Percentiles rank a stretch among this genome's conserved stretches.
phyloP scores from a whole-genome alignment of 2,888 invertebrate genomes.

The Falcaria lacertinaria region DNA sequence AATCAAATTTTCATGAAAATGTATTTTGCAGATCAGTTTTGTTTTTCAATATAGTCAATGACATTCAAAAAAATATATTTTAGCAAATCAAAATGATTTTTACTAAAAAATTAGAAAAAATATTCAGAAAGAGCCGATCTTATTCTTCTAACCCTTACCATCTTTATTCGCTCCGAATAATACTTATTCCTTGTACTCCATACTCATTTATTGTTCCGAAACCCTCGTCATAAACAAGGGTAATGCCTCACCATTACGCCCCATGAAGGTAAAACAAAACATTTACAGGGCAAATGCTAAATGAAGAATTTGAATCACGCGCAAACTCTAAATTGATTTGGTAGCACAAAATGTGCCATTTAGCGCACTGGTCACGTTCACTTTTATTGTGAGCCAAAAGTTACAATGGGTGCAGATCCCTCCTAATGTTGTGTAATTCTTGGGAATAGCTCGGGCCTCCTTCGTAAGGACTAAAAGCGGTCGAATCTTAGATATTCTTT shows the following conservation, averaged over 20 bases:
- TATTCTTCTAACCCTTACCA: no score
- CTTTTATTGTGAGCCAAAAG: slow-evolving; percentile 69
- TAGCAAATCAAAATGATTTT: no score
- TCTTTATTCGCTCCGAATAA: no score
- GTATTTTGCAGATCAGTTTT: no score
- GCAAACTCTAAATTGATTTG: slow-evolving; percentile 61
- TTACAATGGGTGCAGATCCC: slow-evolving; percentile 56
- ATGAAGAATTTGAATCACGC: slow-evolving; percentile 57
- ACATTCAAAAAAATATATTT: no score
- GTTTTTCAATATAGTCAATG: no score
- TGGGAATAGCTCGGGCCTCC: slow-evolving; percentile 36
- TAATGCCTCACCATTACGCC: slow-evolving; percentile 15
- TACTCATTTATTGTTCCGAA: neutral
- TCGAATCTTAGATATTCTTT: neutral
- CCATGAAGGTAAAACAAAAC: neutral
- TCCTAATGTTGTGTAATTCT: slow-evolving; percentile 54
- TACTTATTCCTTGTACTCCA: neutral
- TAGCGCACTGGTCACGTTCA: slow-evolving; percentile 61
- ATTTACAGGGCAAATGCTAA: slow-evolving; percentile 23
- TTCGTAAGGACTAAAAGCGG: slow-evolving; percentile 10
- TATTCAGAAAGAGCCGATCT: no score
- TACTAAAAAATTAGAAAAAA: no score
- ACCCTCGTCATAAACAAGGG: slow-evolving; percentile 5
- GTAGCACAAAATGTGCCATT: slow-evolving; percentile 57
- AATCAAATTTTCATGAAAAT: no score